Conservation (phyloP, 2,797 vertebrate genomes). For the Pachyuromys duprasi region DNA sequence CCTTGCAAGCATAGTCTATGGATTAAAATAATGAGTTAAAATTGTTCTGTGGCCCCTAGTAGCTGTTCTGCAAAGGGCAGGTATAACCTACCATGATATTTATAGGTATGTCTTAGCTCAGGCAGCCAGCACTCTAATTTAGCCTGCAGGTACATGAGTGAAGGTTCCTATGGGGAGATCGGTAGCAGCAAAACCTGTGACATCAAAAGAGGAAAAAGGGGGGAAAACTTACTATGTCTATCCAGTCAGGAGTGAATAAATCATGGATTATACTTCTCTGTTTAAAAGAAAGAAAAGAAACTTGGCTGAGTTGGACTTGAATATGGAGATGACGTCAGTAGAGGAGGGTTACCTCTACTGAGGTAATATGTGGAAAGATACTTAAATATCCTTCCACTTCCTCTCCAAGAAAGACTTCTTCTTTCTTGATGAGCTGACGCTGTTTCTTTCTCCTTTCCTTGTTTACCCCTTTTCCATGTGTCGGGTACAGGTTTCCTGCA, state of each 20-base stretch:
- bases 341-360: background rate
- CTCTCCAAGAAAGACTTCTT: background rate
- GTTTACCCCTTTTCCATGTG: background rate
- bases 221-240: too few species aligned
- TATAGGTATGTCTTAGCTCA: background rate
- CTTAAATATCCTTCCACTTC: background rate
- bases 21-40: background rate
- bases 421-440: background rate
- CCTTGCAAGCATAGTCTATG: background rate
- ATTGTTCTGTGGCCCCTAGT: background rate
- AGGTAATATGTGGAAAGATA: background rate
- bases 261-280: too few species aligned
- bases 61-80: background rate
- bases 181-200: too few species aligned
- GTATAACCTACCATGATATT: background rate
- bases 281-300: too few species aligned
- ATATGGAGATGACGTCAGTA: background rate
- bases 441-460: background rate
- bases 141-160: background rate
- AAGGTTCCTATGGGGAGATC: background rate
- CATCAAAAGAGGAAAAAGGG: too few species aligned
- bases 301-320: background rate
- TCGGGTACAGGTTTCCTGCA: background rate
- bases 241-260: too few species aligned
- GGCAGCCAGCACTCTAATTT: background rate